A percentile compares a stretch with the other conserved stretches of the same genome.
These are phyloP conservation scores for Boloria selene DNA, from an alignment of 2,888 invertebrate genomes.

Conservation along the genomic window DNA sequence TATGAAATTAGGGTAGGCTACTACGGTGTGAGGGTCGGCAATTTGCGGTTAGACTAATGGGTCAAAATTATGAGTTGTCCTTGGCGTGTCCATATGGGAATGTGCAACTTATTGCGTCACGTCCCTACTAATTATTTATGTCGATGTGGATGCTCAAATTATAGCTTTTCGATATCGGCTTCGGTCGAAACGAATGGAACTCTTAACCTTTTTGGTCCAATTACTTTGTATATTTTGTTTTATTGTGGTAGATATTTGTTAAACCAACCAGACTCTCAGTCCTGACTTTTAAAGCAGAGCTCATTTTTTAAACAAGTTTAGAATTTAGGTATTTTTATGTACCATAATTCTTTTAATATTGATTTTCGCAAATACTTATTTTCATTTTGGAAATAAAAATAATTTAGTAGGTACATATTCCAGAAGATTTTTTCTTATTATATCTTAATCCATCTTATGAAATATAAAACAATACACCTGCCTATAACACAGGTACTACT, in stretches of 20 bases:
- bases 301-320: no score
- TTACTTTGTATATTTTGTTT: conserved; percentile 38
- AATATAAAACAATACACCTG: no score
- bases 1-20: conserved; percentile 24
- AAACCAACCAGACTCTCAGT: conserved; percentile 2
- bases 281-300: conserved; percentile 48
- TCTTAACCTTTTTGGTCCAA: conserved; percentile 39
- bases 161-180: conserved; percentile 64
- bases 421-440: no score
- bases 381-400: no score
- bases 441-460: no score
- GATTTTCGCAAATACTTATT: no score
- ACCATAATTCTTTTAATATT: no score
- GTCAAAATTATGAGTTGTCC: conserved; percentile 76
- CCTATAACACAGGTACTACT: no score
- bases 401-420: no score
- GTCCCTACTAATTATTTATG: conserved; percentile 70
- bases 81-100: conserved; percentile 71
- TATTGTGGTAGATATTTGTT: conserved; percentile 8
- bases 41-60: conserved; percentile 77
- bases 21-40: conserved; percentile 59
- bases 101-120: conserved; percentile 72
- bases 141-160: conserved; percentile 76
- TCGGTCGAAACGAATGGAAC: conserved; percentile 46
- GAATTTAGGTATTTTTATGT: no score